Evolutionary conservation across 30 jellyfish, hydroid and myxozoan species (phyloP), one percentile per base, ranked within the genome.

Genomic region (Hydra vulgaris): DNA sequence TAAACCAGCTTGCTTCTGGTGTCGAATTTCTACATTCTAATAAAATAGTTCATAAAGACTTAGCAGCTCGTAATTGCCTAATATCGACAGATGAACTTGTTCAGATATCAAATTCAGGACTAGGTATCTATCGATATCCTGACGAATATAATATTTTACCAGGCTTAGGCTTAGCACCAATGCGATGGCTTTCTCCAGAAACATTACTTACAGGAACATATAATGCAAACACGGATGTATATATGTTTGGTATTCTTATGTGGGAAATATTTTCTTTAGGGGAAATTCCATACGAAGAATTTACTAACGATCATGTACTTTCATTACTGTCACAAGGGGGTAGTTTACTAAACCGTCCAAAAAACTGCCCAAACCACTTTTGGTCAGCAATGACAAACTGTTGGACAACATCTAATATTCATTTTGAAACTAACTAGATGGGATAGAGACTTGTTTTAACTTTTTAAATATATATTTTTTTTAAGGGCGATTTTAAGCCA

Each of bases 111-210:
- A 83, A 79, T 21, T 73, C 83, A 56, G 96, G 95, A 15, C 81
- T 90, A 55, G 96, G 96, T 15, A 79, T 71, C 18, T 83, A 82
- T 79, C 87, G 89, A 7, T 89, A 90, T 70, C 91, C 95, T 0
- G 88, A 22, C 15, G 97, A 90, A 71, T 90, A 90, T 54, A 74
- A 75, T 26, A 75, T 81, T n/a, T 20, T 89, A 18, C 81, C 87
- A 0, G 70, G 27, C 3, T 55, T 66, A 23, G 90, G 90, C 18
- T 24, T 53, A 40, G 21, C 76, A 66, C 95, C 97, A 0, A 83
- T 89, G 0, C 70, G 97, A 26, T 90, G 97, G 97, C 76, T 90
- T 84, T 80, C 97, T 1, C 97, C 97, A 27, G 97, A 90, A 74
- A 75, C 97, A n/a, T 79, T 85, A 18, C 82, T 72, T 25, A 82